Evolutionary conservation across 2,888 invertebrate genomes (phyloP).

Genomic region (Orthosia gothica): DNA sequence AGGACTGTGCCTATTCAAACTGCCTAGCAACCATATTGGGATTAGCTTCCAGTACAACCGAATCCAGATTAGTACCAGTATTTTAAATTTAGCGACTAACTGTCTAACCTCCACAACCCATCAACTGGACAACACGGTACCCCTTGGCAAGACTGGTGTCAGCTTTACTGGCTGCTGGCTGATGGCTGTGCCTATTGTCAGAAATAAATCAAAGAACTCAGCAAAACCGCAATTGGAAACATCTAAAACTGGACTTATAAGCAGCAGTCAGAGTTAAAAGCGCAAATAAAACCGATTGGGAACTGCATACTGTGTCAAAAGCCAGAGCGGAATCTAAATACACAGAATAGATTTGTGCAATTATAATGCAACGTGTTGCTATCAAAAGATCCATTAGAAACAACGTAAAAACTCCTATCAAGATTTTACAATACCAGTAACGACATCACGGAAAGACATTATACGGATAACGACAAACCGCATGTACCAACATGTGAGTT

Average conservation of each 20-base stretch:
- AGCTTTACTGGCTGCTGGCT: no score
- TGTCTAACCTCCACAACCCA: no score
- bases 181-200: conserved; percentile 18
- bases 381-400: conserved; percentile 9
- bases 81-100: no score
- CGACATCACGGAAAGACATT: conserved; percentile 29
- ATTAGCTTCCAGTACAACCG: no score
- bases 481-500: conserved; percentile 47
- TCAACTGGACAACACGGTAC: no score
- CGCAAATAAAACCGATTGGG: background rate
- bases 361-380: background rate
- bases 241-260: background rate
- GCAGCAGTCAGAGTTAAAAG: background rate
- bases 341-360: background rate
- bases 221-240: background rate
- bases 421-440: conserved; percentile 4
- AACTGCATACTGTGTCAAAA: background rate
- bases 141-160: no score
- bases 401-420: conserved; percentile 5
- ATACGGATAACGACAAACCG: conserved; percentile 6
- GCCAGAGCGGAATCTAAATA: background rate
- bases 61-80: no score
- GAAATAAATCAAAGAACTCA: background rate
- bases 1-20: conserved; percentile 30
- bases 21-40: no score